Conservation (phyloP, 2,888 invertebrate species). For the Macropis europaea region DNA sequence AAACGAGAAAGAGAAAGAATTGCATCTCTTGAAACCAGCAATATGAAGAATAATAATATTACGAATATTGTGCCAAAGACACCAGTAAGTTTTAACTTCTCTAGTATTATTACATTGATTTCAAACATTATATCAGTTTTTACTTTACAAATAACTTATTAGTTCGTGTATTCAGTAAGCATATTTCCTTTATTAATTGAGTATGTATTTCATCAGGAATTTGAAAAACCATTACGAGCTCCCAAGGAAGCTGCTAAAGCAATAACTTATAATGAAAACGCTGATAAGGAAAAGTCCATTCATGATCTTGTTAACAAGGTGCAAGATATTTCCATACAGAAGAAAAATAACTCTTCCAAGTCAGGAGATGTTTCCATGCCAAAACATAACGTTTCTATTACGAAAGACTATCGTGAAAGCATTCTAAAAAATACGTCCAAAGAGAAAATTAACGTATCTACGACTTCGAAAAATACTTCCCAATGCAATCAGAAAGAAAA, state of each 20-base stretch:
- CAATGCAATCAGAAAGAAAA: not conserved
- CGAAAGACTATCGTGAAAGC: not conserved
- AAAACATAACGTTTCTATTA: not conserved
- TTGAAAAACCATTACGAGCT: conserved; percentile 21
- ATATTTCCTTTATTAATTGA: not conserved
- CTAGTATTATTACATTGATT: not conserved
- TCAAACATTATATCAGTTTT: no score
- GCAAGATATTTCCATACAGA: not conserved
- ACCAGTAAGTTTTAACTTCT: not conserved
- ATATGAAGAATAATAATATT: not conserved
- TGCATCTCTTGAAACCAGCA: not conserved
- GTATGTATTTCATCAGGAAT: not conserved
- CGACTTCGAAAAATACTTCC: not conserved
- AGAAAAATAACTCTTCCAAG: not conserved
- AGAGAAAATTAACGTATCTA: not conserved
- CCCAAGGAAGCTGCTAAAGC: conserved; percentile 22
- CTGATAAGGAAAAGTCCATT: not conserved
- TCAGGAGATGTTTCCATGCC: not conserved
- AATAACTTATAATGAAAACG: not conserved
- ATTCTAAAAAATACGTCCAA: not conserved
- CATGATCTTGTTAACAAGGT: not conserved
- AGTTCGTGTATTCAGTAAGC: no score
- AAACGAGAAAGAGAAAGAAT: conserved; percentile 26
- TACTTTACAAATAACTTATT: no score
- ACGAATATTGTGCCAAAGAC: fast-evolving